These are phyloP conservation scores for Dorcus parallelipipedus DNA, from an alignment of 2,888 invertebrate genomes.

Conservation along the genomic window DNA sequence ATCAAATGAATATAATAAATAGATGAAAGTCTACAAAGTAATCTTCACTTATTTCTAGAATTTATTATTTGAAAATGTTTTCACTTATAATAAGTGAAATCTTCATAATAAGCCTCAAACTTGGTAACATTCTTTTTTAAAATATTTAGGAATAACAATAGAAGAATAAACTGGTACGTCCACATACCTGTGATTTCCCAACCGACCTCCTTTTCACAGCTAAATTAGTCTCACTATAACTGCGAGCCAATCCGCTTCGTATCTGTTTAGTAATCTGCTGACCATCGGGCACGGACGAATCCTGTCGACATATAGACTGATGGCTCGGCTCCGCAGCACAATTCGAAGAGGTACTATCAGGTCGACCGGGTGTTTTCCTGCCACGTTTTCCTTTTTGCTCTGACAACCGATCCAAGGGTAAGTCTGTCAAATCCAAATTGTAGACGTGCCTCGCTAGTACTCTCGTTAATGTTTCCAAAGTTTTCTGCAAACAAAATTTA, in stretches of 20 bases:
- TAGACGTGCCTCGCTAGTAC: slow-evolving; percentile 95
- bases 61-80: no score
- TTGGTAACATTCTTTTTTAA: no score
- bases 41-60: no score
- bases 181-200: slow-evolving; percentile 26
- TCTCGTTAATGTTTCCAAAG: slow-evolving; percentile 93
- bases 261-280: slow-evolving; percentile 30
- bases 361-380: slow-evolving; percentile 45
- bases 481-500: slow-evolving; percentile 62
- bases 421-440: slow-evolving; percentile 84
- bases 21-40: no score
- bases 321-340: slow-evolving; percentile 27
- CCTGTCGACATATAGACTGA: slow-evolving; percentile 36
- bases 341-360: slow-evolving; percentile 34
- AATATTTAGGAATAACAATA: no score
- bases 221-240: slow-evolving; percentile 58
- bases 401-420: slow-evolving; percentile 74
- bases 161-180: no score
- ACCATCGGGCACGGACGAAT: slow-evolving; percentile 43
- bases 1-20: no score
- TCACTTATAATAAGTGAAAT: no score
- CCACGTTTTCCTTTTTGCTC: slow-evolving; percentile 74
- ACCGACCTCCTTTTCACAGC: slow-evolving; percentile 37
- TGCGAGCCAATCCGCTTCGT: slow-evolving; percentile 45
- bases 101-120: no score